phyloP scores from a whole-genome alignment of 2,888 invertebrate genomes.

The Azorinus chamasolen region DNA sequence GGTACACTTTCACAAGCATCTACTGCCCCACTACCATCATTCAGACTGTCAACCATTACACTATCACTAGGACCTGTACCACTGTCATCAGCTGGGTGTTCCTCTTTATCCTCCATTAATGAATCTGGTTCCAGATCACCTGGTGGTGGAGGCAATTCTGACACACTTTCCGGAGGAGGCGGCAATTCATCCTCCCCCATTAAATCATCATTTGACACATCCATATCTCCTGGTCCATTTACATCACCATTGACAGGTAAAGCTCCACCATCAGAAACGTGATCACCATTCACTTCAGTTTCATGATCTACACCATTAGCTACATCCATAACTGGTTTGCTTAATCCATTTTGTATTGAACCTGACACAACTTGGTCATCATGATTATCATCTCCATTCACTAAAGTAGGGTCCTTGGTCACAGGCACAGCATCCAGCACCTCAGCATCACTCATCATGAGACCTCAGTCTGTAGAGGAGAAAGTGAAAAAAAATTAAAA shows the following conservation, averaged over 20 bases:
- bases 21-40: slow-evolving; percentile 24
- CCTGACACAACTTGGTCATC: slow-evolving; percentile 2
- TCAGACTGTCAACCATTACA: slow-evolving; percentile 32
- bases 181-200: slow-evolving; percentile 55
- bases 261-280: slow-evolving; percentile 15
- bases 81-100: no score
- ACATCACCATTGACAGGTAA: slow-evolving; percentile 56
- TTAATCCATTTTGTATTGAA: slow-evolving; percentile 46
- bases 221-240: slow-evolving; percentile 30
- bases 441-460: slow-evolving; percentile 59
- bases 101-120: slow-evolving; percentile 13
- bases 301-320: slow-evolving; percentile 31
- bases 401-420: slow-evolving; percentile 50
- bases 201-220: slow-evolving; percentile 26
- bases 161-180: slow-evolving; percentile 57
- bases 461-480: slow-evolving; percentile 31
- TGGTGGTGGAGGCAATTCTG: slow-evolving; percentile 59
- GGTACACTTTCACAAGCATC: slow-evolving; percentile 15
- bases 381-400: slow-evolving; percentile 45
- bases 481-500: neutral
- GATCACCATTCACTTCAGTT: slow-evolving; percentile 39
- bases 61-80: neutral
- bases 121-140: slow-evolving; percentile 26
- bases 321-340: slow-evolving; percentile 33
- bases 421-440: slow-evolving; percentile 51